These are phyloP conservation scores for Colletes collaris DNA, from an alignment of 2,888 invertebrate genomes.

Conservation along the genomic window DNA sequence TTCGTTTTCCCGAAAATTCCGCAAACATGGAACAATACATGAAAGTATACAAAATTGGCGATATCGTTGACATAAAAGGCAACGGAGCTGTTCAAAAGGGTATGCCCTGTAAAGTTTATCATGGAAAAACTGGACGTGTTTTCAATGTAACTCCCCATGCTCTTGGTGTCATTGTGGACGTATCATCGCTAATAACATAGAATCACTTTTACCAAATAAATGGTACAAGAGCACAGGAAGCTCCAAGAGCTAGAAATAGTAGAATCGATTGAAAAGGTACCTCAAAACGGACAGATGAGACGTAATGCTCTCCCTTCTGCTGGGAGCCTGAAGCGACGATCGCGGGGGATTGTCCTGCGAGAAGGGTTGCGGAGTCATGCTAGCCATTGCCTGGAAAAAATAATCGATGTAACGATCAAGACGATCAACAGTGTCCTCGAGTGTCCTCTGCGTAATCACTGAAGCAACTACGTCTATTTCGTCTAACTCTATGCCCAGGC, in stretches of 20 bases:
- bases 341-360: conserved; percentile 73
- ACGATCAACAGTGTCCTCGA: too few relatives aligned
- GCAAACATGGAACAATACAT: conserved; percentile 98
- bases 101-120: conserved; percentile 99
- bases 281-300: conserved; percentile 78
- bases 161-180: conserved; percentile 98
- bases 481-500: conserved; percentile 21
- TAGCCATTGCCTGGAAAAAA: conserved; percentile 77
- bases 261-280: conserved; percentile 55
- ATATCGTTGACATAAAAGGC: conserved; percentile 99
- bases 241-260: too few relatives aligned
- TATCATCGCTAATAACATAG: conserved; percentile 91
- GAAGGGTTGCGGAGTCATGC: conserved; percentile 72
- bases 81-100: conserved; percentile 99
- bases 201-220: too few relatives aligned
- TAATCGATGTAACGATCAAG: background rate
- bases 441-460: background rate
- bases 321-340: conserved; percentile 74
- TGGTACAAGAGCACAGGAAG: too few relatives aligned
- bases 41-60: conserved; percentile 99
- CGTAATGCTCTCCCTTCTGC: conserved; percentile 78
- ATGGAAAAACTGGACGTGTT: conserved; percentile 99
- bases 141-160: conserved; percentile 99
- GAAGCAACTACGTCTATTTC: conserved; percentile 44
- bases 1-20: conserved; percentile 98